Evolutionary conservation across 1,140 invertebrate species (phyloP).

Genomic region (Meloidogyne floridensis): DNA sequence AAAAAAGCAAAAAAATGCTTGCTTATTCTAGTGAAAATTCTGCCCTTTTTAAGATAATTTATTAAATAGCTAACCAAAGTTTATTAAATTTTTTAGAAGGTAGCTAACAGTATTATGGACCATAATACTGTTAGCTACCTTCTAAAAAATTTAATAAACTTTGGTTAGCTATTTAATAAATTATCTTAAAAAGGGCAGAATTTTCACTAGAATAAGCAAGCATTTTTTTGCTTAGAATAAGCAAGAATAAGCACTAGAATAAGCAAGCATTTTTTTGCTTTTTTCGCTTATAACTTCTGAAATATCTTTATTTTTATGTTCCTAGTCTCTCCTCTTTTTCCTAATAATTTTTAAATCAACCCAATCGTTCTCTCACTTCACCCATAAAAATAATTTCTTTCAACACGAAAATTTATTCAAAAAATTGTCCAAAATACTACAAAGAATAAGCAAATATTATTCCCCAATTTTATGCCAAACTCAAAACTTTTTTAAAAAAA

Average conservation of each 20-base stretch:
- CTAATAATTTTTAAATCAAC: not conserved
- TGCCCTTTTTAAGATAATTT: not conserved
- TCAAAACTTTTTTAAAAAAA: not conserved
- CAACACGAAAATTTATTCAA: not conserved
- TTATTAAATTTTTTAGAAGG: not conserved
- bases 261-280: not conserved
- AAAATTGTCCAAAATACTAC: not conserved
- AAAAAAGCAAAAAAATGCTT: not conserved
- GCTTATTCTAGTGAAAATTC: not conserved
- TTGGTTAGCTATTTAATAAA: too few relatives aligned
- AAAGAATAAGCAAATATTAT: not conserved
- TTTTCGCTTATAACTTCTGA: not conserved
- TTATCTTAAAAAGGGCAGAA: too few relatives aligned
- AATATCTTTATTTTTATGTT: too few relatives aligned
- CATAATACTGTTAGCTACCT: too few relatives aligned
- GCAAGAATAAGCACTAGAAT: not conserved
- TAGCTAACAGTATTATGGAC: not conserved
- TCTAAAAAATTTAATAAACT: too few relatives aligned
- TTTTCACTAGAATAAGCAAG: too few relatives aligned
- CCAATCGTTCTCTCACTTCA: not conserved
- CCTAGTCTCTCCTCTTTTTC: too few relatives aligned
- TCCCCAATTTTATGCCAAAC: constrained; percentile 6
- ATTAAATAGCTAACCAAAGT: not conserved
- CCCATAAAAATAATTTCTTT: not conserved
- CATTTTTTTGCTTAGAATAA: too few relatives aligned